Evolutionary conservation across 2,113 vertebrate species (phyloP).

Genomic region (Odocoileus virginianus): DNA sequence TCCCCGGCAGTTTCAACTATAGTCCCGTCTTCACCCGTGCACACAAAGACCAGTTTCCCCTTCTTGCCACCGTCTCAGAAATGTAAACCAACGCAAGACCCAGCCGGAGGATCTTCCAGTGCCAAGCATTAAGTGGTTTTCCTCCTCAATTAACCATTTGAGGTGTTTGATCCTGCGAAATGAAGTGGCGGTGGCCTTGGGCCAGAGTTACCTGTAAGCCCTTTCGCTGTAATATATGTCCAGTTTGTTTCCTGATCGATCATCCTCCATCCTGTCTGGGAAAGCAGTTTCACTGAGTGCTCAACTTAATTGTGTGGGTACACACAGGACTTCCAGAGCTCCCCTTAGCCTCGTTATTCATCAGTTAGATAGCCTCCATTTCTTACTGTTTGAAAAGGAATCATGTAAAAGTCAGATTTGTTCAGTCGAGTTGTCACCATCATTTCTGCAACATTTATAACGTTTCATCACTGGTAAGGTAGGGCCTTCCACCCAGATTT

Average conservation of each 20-base stretch:
- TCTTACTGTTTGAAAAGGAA: constrained; percentile 15
- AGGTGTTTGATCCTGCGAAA: neutral
- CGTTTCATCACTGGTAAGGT: neutral
- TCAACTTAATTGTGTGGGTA: neutral
- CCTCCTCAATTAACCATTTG: neutral
- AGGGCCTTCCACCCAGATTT: neutral
- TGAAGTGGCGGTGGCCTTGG: neutral
- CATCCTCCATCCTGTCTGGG: neutral
- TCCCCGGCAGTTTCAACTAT: neutral
- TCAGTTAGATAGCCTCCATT: neutral
- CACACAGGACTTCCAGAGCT: neutral
- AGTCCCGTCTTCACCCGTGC: neutral
- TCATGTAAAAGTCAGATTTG: neutral
- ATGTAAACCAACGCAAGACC: neutral
- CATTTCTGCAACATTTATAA: neutral
- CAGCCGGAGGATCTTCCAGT: neutral
- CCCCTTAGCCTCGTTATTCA: neutral
- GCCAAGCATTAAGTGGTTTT: neutral
- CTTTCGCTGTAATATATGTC: neutral
- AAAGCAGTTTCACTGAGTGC: constrained; percentile 34
- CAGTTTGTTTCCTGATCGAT: neutral
- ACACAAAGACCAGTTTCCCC: neutral
- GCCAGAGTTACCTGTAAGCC: neutral
- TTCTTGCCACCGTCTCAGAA: neutral
- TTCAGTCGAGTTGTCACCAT: neutral